Conservation (phyloP, 1,140 invertebrate genomes). For the Cotesia chilonis region DNA sequence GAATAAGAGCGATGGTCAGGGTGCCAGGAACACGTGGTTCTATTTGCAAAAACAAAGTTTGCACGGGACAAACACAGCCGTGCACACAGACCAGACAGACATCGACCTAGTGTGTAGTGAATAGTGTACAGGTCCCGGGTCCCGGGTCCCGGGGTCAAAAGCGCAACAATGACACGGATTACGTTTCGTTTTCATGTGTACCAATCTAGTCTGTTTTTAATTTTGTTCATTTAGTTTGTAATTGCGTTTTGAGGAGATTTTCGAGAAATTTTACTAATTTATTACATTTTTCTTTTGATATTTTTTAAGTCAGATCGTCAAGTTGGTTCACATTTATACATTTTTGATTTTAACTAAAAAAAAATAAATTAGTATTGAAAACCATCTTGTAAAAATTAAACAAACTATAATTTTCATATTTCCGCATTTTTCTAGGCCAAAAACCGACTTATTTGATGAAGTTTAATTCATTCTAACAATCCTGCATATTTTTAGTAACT, state of each 20-base stretch:
- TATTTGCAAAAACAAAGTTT: slow-evolving; percentile 63
- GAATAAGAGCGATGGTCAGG: slow-evolving; percentile 40
- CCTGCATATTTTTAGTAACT: no score
- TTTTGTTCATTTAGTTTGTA: neutral
- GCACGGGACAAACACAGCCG: slow-evolving; percentile 58
- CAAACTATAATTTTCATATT: no score
- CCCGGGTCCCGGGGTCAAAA: slow-evolving; percentile 54
- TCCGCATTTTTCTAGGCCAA: no score
- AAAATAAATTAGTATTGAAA: no score
- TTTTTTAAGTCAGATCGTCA: no score
- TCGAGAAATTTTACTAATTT: no score
- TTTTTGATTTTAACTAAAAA: no score
- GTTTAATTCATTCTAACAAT: no score
- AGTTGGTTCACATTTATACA: no score
- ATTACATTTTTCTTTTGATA: no score
- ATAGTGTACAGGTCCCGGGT: slow-evolving; percentile 28
- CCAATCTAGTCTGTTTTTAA: neutral
- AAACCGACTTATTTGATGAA: no score
- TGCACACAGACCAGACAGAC: slow-evolving; percentile 41
- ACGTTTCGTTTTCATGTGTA: slow-evolving; percentile 32
- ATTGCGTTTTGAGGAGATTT: neutral
- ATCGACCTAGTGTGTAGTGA: slow-evolving; percentile 44
- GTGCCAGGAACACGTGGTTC: slow-evolving; percentile 54
- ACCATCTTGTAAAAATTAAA: no score
- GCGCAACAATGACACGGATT: slow-evolving; percentile 54